phyloP scores from a whole-genome alignment of 23 tunicate species.

The Ciona savignyi region DNA sequence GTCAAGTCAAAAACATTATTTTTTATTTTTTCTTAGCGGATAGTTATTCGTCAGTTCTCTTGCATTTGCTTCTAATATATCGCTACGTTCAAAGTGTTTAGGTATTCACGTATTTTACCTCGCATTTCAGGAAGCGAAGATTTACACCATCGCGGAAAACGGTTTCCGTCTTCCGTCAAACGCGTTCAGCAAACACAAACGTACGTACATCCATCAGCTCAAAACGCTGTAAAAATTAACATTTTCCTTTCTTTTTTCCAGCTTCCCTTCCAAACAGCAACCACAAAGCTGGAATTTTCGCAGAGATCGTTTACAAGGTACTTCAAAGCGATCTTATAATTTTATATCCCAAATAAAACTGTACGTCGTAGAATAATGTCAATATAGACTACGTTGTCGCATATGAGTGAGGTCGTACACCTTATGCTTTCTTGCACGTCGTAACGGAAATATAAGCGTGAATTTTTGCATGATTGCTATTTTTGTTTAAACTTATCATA shows the following conservation, averaged over 20 bases:
- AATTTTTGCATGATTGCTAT: too few relatives aligned
- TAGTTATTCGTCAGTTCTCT: too few relatives aligned
- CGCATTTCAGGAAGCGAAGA: conserved; percentile 52
- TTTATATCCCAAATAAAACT: background rate
- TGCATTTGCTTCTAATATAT: too few relatives aligned
- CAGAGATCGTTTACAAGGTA: conserved; percentile 21
- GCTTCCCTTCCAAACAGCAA: background rate
- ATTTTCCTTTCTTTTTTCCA: background rate
- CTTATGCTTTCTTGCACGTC: background rate
- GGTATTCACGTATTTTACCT: too few relatives aligned
- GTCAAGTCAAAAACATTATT: too few relatives aligned
- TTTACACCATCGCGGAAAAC: conserved; percentile 40
- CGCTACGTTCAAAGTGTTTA: too few relatives aligned
- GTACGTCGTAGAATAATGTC: background rate
- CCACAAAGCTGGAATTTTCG: conserved; percentile 12
- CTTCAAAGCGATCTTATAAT: background rate
- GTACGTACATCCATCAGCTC: too few relatives aligned
- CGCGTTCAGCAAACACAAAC: conserved; percentile 11
- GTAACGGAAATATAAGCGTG: too few relatives aligned
- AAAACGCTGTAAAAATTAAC: background rate
- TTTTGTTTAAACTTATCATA: too few relatives aligned
- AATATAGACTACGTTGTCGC: too few relatives aligned
- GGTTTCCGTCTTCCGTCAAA: conserved; percentile 34
- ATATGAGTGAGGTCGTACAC: background rate
- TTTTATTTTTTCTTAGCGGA: too few relatives aligned